Evolutionary conservation across 2,113 vertebrate genomes (phyloP), one percentile per base, ranked within the genome.

Genomic region (Thamnaconus septentrionalis): DNA sequence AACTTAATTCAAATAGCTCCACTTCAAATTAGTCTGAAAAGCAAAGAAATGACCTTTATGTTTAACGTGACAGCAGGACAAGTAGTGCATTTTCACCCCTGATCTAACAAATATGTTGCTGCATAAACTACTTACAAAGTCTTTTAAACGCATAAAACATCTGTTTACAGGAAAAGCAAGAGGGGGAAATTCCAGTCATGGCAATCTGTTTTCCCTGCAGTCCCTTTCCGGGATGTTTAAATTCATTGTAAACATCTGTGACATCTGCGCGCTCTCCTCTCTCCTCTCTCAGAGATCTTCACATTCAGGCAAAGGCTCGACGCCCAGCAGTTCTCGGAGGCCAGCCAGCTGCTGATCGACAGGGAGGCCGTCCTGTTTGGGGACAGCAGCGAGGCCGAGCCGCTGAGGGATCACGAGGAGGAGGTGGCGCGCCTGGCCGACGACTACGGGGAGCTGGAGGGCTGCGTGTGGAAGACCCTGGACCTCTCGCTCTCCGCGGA

Each of bases 331-430:
- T 79, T 87, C 40, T 57, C 2, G 0, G 66, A 82, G 3, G 91
- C 90, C 41, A 51, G 82, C 5, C 68, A 70, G 7, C 71, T 79
- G 46, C 81, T 98, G 66, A 90, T 94, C 4, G 8, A 51, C 7
- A 76, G 88, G 73, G 94, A 97, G 77, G 87, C 87, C 12, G 75
- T 53, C 60, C 70, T 93, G 9, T 90, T 79, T 31, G 71, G 45
- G n/a, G 69, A 47, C 39, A 61, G 7, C 54, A 46, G 57, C 5
- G 49, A 64, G 8, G 62, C 6, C 64, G 88, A 56, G 67, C 56
- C 8, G 44, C 80, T 67, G 41, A 53, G 5, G 70, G 7, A 39
- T 83, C 52, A 79, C 7, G 64, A 88, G 58, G 71, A 89, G 49
- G 88, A 93, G 4, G 39, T 88, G 0, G 69, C 92, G 40, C 81